Base-by-base conservation (phyloP, 2,888 invertebrate species). In the Lycaena phlaeas region DNA sequence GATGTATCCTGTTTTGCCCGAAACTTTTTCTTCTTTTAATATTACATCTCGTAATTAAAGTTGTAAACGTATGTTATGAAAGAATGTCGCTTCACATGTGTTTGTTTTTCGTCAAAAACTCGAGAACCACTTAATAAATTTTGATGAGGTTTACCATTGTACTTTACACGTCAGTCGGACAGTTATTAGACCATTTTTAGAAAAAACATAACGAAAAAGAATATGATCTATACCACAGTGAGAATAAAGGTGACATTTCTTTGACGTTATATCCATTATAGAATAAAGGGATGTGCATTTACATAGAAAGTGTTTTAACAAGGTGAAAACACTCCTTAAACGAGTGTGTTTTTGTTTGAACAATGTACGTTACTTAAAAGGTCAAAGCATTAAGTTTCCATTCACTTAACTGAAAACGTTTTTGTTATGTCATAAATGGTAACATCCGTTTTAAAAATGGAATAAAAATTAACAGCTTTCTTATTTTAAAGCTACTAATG, bases 251-350 rank as follows among this genome's bases (percentile, higher is more conserved):
- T 27, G 27, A 29, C 12, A 14, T 7, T 7, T 9, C 28, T 29
- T 2, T 14, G 5, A 1, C 14, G 3, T n/a, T 14, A 14, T 29
- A 12, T 14, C 9, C 14, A 14, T 34, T 12, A 9, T 9, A 17
- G 18, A n/a, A 30, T 18, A 26, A 39, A 39, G 30, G 25, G 11
- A 14, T 38, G 29, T 39, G 11, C 41, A 41, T 12, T 29, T 29
- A 27, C 38, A 27, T 38, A 45, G 45, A 45, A 45, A 45, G 41
- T 45, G 27, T 18, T 18, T 38, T 34, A 22, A 34, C 31, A 25
- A 41, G 41, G 36, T 31, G 38, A 41, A 44, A 44, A 44, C 11
- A 3, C 18, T 27, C 37, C 29, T 25, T 18, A 31, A 11, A 27
- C 11, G 38, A 22, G 9, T 22, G 27, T 28, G 14, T 18, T 25